phyloP scores from a whole-genome alignment of 2,797 vertebrate species.

The Eospalax fontanierii region DNA sequence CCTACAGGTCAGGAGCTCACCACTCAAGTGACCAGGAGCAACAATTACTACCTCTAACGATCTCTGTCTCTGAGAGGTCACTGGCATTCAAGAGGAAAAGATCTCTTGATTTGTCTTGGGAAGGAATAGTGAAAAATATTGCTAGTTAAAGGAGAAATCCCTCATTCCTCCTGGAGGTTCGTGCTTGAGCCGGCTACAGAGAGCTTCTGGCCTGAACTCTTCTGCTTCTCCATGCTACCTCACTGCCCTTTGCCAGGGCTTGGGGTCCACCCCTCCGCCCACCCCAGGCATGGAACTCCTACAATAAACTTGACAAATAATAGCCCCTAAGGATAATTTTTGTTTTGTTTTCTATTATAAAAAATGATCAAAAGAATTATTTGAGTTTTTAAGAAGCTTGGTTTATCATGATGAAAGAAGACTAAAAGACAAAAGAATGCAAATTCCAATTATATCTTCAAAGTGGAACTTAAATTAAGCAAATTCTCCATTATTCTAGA shows the following conservation, averaged over 20 bases:
- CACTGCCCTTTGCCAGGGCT: background rate
- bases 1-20: background rate
- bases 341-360: no score
- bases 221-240: background rate
- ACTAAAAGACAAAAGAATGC: no score
- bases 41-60: background rate
- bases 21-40: background rate
- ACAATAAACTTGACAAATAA: slow-evolving; percentile 2
- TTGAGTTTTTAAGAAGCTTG: no score
- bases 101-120: background rate
- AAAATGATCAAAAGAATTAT: no score
- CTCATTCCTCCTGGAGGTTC: background rate
- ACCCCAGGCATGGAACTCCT: background rate
- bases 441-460: no score
- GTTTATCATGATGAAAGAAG: no score
- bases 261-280: no score
- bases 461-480: no score
- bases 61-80: slow-evolving; percentile 32
- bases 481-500: no score
- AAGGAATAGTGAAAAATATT: background rate
- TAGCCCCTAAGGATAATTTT: no score
- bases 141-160: slow-evolving; percentile 1
- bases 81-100: slow-evolving; percentile 37
- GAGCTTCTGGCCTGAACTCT: background rate
- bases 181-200: background rate